Base-by-base conservation (phyloP, 2,797 vertebrate species). In the Labroides dimidiatus region DNA sequence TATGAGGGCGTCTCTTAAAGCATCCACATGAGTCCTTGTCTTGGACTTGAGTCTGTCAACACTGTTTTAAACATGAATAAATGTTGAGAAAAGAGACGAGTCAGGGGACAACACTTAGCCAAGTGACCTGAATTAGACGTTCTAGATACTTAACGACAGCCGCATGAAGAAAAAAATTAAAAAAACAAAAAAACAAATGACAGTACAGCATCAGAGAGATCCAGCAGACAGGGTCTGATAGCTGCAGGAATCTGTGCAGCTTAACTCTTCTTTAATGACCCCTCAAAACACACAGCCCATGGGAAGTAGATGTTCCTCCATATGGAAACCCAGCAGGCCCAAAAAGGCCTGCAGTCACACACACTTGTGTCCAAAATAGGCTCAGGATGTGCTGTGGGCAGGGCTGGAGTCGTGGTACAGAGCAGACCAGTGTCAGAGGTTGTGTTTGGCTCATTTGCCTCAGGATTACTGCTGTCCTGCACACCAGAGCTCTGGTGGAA, bases 401-500 rank as follows among this genome's bases (percentile, higher is more conserved):
- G 72, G 45, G 21, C 52, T 49, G 65, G 30, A 33, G 30, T 33
- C 30, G 5, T 33, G 30, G 30, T 33, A 73, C 77, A 69, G 56
- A 82, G 62, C 59, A 47, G 51, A 45, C 72, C 48, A 39, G 11
- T 78, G 85, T 86, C 73, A 77, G 60, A 84, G 77, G 80, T 78
- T 66, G 67, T 65, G 81, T 87, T 87, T 84, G 45, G 52, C 49
- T 82, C 62, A 77, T 80, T 86, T 53, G 74, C 68, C 60, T 43
- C 27, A 51, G 77, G 55, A 68, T 63, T 48, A 69, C 27, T 63
- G 54, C 61, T 27, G 57, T 14, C 57, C 43, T 39, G 64, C 60
- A 69, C 52, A 43, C 65, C 6, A 5, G 21, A 72, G 57, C 61
- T 68, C 44, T 36, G 56, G 36, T 42, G 62, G 14, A 84, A 74